Conservation (phyloP, 2,888 invertebrate species). For the Branchinecta sandiegonensis region DNA sequence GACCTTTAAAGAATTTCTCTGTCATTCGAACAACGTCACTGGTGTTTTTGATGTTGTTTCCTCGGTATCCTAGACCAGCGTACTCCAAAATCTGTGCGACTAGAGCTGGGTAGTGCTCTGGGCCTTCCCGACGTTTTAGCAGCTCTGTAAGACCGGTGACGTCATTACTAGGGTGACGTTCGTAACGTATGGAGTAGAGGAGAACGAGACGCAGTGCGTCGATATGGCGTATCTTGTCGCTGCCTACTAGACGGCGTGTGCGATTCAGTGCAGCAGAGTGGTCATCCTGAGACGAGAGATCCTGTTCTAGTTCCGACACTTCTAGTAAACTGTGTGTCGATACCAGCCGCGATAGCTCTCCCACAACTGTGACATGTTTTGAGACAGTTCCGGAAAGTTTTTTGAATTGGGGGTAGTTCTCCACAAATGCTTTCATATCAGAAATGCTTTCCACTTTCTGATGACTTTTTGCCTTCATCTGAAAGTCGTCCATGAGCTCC, state of each 20-base stretch:
- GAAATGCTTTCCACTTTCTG: slow-evolving; percentile 94
- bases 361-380: slow-evolving; percentile 93
- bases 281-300: slow-evolving; percentile 58
- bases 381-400: slow-evolving; percentile 90
- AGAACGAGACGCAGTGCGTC: slow-evolving; percentile 80
- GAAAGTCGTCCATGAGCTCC: slow-evolving; percentile 92
- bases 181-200: slow-evolving; percentile 79
- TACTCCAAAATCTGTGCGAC: slow-evolving; percentile 51
- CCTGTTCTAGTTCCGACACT: slow-evolving; percentile 85
- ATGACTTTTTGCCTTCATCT: slow-evolving; percentile 83
- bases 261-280: slow-evolving; percentile 48
- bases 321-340: slow-evolving; percentile 61
- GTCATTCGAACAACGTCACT: slow-evolving; percentile 77
- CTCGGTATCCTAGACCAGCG: slow-evolving; percentile 52
- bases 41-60: slow-evolving; percentile 32
- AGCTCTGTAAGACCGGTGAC: slow-evolving; percentile 57
- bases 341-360: slow-evolving; percentile 78
- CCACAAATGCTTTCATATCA: slow-evolving; percentile 98
- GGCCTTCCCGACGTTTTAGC: slow-evolving; percentile 53
- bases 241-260: slow-evolving; percentile 59
- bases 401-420: slow-evolving; percentile 95
- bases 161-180: slow-evolving; percentile 72
- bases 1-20: slow-evolving; percentile 70
- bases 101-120: slow-evolving; percentile 39
- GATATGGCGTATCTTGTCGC: slow-evolving; percentile 52